Base-by-base conservation (phyloP, 2,797 vertebrate genomes). In the Typhlichthys subterraneus region DNA sequence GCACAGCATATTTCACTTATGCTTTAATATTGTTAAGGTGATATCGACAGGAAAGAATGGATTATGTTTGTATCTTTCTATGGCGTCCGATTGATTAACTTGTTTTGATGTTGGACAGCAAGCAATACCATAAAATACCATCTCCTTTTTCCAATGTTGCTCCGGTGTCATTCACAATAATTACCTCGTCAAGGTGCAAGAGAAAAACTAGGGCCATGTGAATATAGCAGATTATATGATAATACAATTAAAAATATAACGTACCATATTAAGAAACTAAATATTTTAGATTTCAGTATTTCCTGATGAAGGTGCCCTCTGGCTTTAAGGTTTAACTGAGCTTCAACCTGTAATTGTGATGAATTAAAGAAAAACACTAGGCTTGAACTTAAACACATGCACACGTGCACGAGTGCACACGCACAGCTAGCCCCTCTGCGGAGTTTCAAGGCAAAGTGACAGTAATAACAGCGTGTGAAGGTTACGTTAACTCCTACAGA, bases 401-500 rank as follows among this genome's bases (percentile, higher is more conserved):
- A 59, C 45, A 11, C 33, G 56, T 69, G 59, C 19, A 59, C 75
- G 47, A 12, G 29, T 59, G 54, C 52, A 42, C 57, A 1, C 59
- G 63, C 61, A 73, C 77, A 73, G 75, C 4, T 10, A 80, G 75
- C 72, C 53, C 75, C 79, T 83, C 84, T 87, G 85, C 82, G 87
- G 82, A 88, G 81, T 87, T 87, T 88, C 81, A 85, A 62, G 58
- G 8, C 9, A 83, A 81, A 88, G 76, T 88, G 88, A 87, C 88
- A 91, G 83, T 90, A 90, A 93, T 90, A 85, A 90, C 85, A 89
- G 89, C 81, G 84, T 82, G 79, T 85, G 88, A 85, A 88, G 89
- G 87, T 87, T 38, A 12, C 65, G 70, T 73, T 91, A 90, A 91
- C 82, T 91, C 85, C 73, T 65, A 57, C 88, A 90, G 91, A 89